These are phyloP conservation scores for Penaeus indicus DNA, from an alignment of 1,140 invertebrate species.

Conservation along the genomic window DNA sequence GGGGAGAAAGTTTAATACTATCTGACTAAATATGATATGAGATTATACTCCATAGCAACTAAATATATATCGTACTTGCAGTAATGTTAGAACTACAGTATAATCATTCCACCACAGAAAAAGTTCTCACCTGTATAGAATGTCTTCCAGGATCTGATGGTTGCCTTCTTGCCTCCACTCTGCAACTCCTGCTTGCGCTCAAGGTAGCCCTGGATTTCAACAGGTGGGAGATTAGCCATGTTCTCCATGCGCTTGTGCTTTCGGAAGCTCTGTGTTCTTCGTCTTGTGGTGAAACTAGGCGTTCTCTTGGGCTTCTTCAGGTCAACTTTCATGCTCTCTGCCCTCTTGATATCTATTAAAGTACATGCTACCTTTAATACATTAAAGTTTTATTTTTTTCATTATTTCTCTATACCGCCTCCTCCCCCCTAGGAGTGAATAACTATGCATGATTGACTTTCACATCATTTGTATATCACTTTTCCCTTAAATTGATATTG, in stretches of 20 bases:
- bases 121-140: slow-evolving; percentile 81
- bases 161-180: slow-evolving; percentile 92
- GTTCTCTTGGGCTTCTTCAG: slow-evolving; percentile 85
- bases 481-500: too few species aligned
- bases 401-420: too few species aligned
- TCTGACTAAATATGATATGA: neutral
- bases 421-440: too few species aligned
- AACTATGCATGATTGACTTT: too few species aligned
- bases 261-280: slow-evolving; percentile 89
- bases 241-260: slow-evolving; percentile 81
- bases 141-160: slow-evolving; percentile 94
- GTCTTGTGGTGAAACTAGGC: slow-evolving; percentile 91
- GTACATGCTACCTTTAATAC: too few species aligned
- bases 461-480: too few species aligned
- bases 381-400: neutral
- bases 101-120: too few species aligned
- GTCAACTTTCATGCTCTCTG: slow-evolving; percentile 89
- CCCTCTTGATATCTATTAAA: slow-evolving; percentile 79
- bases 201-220: slow-evolving; percentile 91
- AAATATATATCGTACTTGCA: too few species aligned
- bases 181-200: slow-evolving; percentile 96
- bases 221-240: slow-evolving; percentile 84
- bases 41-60: too few species aligned
- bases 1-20: slow-evolving; percentile 41
- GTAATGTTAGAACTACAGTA: too few species aligned